Evolutionary conservation across 2,888 invertebrate genomes (phyloP).

Genomic region (Merodon equestris): DNA sequence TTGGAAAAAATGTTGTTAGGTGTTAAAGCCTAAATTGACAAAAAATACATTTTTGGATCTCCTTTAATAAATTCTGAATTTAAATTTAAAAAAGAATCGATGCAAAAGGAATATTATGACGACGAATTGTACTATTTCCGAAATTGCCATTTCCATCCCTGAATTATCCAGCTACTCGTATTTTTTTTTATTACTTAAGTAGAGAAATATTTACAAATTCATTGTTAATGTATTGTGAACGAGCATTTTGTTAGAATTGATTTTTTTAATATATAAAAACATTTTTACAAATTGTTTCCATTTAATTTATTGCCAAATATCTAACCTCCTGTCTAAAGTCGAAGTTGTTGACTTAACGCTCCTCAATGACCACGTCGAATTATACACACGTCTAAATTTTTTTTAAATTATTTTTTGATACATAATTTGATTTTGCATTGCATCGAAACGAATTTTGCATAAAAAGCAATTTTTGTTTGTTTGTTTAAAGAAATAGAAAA

Average conservation of each 20-base stretch:
- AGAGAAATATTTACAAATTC: slow-evolving; percentile 10
- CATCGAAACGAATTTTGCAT: slow-evolving; percentile 28
- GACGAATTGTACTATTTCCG: neutral
- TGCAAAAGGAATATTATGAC: too few species aligned
- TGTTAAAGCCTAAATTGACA: too few species aligned
- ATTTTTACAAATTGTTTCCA: slow-evolving; percentile 25
- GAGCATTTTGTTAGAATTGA: too few species aligned
- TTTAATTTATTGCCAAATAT: slow-evolving; percentile 52
- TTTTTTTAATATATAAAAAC: neutral
- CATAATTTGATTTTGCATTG: slow-evolving; percentile 8
- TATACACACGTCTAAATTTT: slow-evolving; percentile 69
- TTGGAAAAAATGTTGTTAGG: too few species aligned
- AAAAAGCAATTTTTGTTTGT: slow-evolving; percentile 31
- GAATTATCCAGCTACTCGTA: slow-evolving; percentile 9
- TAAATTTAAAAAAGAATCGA: too few species aligned
- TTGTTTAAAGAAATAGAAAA: slow-evolving; percentile 30
- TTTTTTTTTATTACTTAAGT: neutral
- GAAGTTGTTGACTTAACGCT: slow-evolving; percentile 71
- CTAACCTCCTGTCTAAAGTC: slow-evolving; percentile 72
- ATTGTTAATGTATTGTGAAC: slow-evolving; percentile 8
- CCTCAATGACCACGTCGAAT: slow-evolving; percentile 72
- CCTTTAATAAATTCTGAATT: too few species aligned
- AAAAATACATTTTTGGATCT: too few species aligned
- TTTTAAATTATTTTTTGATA: slow-evolving; percentile 11
- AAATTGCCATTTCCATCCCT: neutral